These are phyloP conservation scores for Lacanobia oleracea DNA, from an alignment of 2,888 invertebrate genomes.

Conservation along the genomic window DNA sequence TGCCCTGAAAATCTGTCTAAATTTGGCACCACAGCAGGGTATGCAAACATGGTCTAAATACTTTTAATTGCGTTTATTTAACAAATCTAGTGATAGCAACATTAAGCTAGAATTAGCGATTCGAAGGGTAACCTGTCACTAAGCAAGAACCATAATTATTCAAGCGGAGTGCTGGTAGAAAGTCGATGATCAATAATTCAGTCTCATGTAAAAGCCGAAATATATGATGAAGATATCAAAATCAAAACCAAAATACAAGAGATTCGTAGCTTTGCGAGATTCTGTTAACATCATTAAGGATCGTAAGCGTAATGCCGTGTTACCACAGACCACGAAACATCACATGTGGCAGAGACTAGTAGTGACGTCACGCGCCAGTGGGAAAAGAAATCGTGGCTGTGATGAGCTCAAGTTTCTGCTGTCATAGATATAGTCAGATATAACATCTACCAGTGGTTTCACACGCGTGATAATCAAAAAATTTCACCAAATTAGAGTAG, in stretches of 20 bases:
- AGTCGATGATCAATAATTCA: constrained; percentile 24
- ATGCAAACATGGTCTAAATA: too few species aligned
- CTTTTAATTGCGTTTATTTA: too few species aligned
- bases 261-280: constrained; percentile 29
- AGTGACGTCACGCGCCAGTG: not conserved
- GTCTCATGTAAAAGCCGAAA: constrained; percentile 1
- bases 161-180: not conserved
- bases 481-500: too few species aligned
- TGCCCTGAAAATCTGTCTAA: too few species aligned
- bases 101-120: not conserved
- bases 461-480: too few species aligned
- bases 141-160: not conserved
- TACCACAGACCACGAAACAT: not conserved
- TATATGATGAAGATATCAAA: constrained; percentile 17
- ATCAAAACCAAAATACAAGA: constrained; percentile 25
- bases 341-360: not conserved
- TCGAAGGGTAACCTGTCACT: not conserved
- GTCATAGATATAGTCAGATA: too few species aligned
- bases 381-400: not conserved
- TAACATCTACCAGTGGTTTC: too few species aligned
- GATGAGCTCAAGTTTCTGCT: too few species aligned
- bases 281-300: constrained; percentile 39
- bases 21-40: too few species aligned
- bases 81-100: too few species aligned
- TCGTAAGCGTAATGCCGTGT: constrained; percentile 25